phyloP scores from a whole-genome alignment of 1,140 invertebrate species.

The Probaryconus sp. region DNA sequence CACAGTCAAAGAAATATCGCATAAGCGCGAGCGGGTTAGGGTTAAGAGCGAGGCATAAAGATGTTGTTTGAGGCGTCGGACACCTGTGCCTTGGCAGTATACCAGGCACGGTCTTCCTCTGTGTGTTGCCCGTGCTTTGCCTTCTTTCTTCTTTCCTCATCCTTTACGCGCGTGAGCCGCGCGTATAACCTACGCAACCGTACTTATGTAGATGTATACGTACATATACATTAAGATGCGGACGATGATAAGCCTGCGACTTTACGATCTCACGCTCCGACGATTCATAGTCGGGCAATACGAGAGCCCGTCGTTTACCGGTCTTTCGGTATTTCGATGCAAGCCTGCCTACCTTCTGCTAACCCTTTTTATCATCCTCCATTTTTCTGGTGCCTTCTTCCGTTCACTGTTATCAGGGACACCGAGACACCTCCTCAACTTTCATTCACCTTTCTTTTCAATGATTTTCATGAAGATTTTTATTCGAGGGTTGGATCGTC shows the following conservation, averaged over 20 bases:
- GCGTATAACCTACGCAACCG: slow-evolving; percentile 57
- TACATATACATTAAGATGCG: slow-evolving; percentile 77
- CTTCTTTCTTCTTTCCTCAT: slow-evolving; percentile 13
- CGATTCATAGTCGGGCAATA: slow-evolving; percentile 77
- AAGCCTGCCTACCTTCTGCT: slow-evolving; percentile 4
- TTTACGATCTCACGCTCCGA: slow-evolving; percentile 78
- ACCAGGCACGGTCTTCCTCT: slow-evolving; percentile 3
- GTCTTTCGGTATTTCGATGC: slow-evolving; percentile 64
- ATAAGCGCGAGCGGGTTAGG: slow-evolving; percentile 51
- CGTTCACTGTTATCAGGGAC: slow-evolving; percentile 2
- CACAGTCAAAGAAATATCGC: slow-evolving; percentile 54
- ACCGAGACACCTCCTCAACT: slow-evolving; percentile 13
- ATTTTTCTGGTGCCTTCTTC: slow-evolving; percentile 13
- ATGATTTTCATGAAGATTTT: no score
- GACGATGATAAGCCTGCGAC: slow-evolving; percentile 74
- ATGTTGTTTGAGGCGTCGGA: slow-evolving; percentile 65
- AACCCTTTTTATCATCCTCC: slow-evolving; percentile 23
- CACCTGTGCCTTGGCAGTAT: slow-evolving; percentile 55
- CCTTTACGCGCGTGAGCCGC: slow-evolving; percentile 51
- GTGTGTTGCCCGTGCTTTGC: no score
- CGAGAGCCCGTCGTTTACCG: slow-evolving; percentile 72
- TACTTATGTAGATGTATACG: slow-evolving; percentile 68
- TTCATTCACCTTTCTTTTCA: no score
- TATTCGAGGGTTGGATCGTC: no score
- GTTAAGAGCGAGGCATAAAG: slow-evolving; percentile 61